Percentiles rank a stretch among this genome's conserved stretches.
Conservation (phyloP, 2,113 vertebrate genomes). For the Indri indri region DNA sequence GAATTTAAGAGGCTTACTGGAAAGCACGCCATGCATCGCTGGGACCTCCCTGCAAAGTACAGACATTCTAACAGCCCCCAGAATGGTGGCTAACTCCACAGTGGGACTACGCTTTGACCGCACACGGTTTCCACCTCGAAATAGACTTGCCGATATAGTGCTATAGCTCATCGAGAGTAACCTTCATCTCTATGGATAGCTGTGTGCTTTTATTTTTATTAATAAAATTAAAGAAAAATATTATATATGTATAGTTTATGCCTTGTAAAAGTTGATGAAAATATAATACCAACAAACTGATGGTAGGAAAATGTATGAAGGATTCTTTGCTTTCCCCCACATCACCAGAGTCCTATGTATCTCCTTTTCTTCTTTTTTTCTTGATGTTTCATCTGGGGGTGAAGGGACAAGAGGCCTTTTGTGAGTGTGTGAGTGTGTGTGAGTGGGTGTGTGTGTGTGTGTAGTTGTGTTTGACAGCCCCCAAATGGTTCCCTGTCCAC, state of each 20-base stretch:
- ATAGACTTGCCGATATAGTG: no score
- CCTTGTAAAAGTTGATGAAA: neutral
- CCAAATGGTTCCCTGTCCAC: neutral
- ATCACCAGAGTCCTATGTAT: neutral
- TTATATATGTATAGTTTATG: neutral
- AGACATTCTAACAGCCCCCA: neutral
- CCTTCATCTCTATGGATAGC: neutral
- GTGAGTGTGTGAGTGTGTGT: neutral
- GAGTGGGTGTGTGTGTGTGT: no score
- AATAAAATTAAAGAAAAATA: neutral
- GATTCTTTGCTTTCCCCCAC: neutral
- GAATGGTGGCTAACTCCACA: neutral
- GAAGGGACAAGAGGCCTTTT: neutral
- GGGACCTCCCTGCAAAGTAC: neutral
- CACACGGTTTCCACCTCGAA: neutral
- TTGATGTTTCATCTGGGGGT: neutral
- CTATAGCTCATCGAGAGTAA: neutral
- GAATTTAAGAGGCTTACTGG: neutral
- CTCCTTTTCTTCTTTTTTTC: neutral
- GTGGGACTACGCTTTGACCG: neutral
- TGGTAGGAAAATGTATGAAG: neutral
- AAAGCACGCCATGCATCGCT: neutral
- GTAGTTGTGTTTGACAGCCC: neutral
- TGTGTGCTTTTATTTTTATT: neutral
- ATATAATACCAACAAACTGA: neutral